Conservation (phyloP, 2,113 vertebrate species). For the Notarius quadriscutis region DNA sequence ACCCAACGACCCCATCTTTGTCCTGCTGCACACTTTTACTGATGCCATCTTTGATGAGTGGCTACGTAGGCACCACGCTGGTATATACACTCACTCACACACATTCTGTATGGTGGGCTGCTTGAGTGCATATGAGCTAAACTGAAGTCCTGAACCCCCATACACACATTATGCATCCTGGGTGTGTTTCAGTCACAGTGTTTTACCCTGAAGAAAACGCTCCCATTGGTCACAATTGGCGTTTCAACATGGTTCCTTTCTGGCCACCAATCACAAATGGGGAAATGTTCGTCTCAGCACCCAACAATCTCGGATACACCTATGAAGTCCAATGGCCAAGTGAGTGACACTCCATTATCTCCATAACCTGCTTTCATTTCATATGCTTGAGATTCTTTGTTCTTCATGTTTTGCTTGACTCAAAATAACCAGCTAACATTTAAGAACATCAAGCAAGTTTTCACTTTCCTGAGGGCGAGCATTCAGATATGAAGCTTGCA, state of each 20-base stretch:
- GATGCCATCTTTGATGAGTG: constrained; percentile 96
- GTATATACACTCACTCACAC: constrained; percentile 60
- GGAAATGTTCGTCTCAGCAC: constrained; percentile 90
- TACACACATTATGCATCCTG: not conserved
- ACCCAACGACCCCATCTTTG: constrained; percentile 93
- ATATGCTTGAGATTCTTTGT: not conserved
- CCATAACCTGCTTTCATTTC: not conserved
- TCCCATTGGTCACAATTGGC: constrained; percentile 91
- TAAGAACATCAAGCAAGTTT: not conserved
- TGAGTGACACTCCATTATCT: constrained; percentile 63
- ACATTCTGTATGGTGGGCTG: not conserved
- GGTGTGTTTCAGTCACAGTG: constrained; percentile 72
- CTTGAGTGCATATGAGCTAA: not conserved
- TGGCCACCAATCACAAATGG: constrained; percentile 92
- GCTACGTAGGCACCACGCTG: constrained; percentile 83
- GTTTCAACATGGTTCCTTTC: constrained; percentile 96
- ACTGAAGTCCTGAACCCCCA: not conserved
- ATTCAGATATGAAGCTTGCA: not conserved
- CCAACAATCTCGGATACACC: constrained; percentile 86
- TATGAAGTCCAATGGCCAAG: constrained; percentile 94
- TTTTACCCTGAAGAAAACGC: constrained; percentile 89
- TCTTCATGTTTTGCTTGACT: not conserved
- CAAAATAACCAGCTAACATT: not conserved
- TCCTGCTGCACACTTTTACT: constrained; percentile 92
- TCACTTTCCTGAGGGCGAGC: not conserved